Percentiles rank a stretch among this genome's conserved stretches.
Evolutionary conservation across 2,888 invertebrate genomes (phyloP).

Genomic region (Oxytorus armatus): DNA sequence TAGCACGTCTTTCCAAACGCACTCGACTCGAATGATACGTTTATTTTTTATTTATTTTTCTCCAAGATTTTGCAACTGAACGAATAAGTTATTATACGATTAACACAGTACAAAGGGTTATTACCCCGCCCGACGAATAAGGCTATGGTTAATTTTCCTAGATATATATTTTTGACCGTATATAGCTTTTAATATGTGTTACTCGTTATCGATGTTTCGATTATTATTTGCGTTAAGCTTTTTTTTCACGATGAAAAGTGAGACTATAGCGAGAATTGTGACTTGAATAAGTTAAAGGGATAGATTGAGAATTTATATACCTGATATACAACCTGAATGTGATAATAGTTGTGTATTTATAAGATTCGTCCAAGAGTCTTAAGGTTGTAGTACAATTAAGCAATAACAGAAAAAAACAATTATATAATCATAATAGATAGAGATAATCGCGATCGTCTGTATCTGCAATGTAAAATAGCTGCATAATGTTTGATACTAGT

Average conservation of each 20-base stretch:
- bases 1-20: slow-evolving; percentile 8
- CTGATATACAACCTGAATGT: slow-evolving; percentile 29
- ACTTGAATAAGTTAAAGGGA: background rate
- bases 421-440: background rate
- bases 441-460: background rate
- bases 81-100: background rate
- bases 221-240: background rate
- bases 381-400: background rate
- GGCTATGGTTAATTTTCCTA: slow-evolving; percentile 1
- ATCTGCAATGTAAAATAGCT: background rate
- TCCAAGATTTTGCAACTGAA: background rate
- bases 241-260: slow-evolving; percentile 1
- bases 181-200: background rate
- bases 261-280: background rate
- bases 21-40: slow-evolving; percentile 29
- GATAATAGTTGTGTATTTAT: slow-evolving; percentile 16
- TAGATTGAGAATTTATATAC: background rate
- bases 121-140: background rate
- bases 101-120: background rate
- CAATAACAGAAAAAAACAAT: background rate
- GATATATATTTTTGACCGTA: slow-evolving; percentile 3
- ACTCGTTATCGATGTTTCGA: background rate
- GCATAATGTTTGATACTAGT: background rate
- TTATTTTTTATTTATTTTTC: background rate
- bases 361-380: too few relatives aligned